Evolutionary conservation across 1,140 invertebrate species (phyloP).

Genomic region (Ceratoteleas bidentatus): DNA sequence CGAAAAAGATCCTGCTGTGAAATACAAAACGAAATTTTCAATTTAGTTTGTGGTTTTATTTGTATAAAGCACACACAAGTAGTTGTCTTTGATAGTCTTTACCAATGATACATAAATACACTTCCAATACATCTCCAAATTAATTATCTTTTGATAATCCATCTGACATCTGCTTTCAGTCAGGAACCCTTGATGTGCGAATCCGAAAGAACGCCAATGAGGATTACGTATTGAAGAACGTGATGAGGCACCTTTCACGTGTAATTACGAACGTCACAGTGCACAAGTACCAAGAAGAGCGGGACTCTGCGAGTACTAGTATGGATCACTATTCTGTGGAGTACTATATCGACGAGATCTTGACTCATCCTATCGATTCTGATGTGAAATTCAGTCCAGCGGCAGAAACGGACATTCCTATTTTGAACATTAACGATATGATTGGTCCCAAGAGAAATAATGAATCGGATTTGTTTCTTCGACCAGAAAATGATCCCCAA

Average conservation of each 20-base stretch:
- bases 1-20: too few relatives aligned
- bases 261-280: conserved; percentile 83
- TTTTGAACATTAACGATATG: conserved; percentile 8
- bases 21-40: too few relatives aligned
- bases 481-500: not conserved
- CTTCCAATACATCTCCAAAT: not conserved
- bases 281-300: conserved; percentile 80
- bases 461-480: conserved; percentile 9
- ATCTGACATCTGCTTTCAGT: conserved; percentile 74
- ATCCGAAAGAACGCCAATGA: conserved; percentile 86
- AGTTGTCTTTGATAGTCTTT: too few relatives aligned
- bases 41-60: too few relatives aligned
- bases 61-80: too few relatives aligned
- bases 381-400: not conserved
- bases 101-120: too few relatives aligned
- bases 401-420: not conserved
- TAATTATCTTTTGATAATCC: conserved; percentile 7
- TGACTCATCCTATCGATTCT: conserved; percentile 29
- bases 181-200: conserved; percentile 84
- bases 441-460: not conserved
- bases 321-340: conserved; percentile 49
- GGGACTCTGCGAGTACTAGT: not conserved
- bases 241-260: conserved; percentile 83
- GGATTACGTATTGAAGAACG: conserved; percentile 84
- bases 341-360: conserved; percentile 70